These are phyloP conservation scores for Agelas oroides DNA, from an alignment of 37 sponge, comb jelly and placozoan genomes.

Conservation along the genomic window DNA sequence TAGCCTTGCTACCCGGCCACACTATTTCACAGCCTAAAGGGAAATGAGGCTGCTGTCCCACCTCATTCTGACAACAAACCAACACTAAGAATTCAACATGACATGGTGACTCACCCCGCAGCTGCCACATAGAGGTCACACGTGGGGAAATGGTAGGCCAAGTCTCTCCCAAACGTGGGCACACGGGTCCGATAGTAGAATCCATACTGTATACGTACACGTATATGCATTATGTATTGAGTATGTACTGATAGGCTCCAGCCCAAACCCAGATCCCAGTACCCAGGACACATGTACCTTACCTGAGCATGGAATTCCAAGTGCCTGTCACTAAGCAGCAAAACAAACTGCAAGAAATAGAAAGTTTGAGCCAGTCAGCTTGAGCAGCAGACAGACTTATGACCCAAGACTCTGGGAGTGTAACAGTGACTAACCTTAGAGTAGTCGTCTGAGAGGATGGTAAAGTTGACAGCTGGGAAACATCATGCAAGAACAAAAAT, in stretches of 20 bases:
- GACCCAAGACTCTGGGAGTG: too few relatives aligned
- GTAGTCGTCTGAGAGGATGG: conserved; percentile 93
- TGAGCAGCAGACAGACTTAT: too few relatives aligned
- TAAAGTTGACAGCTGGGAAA: conserved; percentile 72
- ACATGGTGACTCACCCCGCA: conserved; percentile 52
- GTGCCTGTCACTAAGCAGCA: conserved; percentile 83
- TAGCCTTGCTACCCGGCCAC: too few relatives aligned
- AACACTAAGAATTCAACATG: not conserved
- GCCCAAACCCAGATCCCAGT: not conserved
- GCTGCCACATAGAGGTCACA: conserved; percentile 94
- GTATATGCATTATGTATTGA: not conserved
- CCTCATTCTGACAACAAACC: not conserved
- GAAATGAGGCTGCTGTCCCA: not conserved
- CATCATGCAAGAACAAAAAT: not conserved
- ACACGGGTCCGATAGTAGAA: conserved; percentile 88
- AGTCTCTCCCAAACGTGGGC: conserved; percentile 93
- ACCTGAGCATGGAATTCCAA: conserved; percentile 93
- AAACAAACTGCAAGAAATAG: conserved; percentile 62
- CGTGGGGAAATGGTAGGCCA: conserved; percentile 90
- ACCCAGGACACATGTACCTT: not conserved
- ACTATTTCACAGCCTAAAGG: too few relatives aligned
- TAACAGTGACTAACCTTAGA: conserved; percentile 73
- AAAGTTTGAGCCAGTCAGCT: not conserved
- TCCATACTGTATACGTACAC: conserved; percentile 62
- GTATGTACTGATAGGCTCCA: not conserved